phyloP scores from a whole-genome alignment of 92 coral and sea anemone species.

The Zoanthus solanderi region DNA sequence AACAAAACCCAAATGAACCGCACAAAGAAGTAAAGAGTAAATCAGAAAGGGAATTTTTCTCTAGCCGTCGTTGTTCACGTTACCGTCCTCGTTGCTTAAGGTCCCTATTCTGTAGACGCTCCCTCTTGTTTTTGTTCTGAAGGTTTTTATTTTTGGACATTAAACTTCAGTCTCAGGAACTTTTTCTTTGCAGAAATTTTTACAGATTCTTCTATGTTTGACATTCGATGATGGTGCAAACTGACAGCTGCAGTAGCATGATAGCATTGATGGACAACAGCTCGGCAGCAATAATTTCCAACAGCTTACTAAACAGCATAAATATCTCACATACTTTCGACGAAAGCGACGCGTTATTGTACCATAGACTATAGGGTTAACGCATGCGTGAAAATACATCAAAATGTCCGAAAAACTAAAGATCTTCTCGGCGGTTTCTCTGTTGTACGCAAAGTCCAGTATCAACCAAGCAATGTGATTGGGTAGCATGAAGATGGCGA shows the following conservation, averaged over 20 bases:
- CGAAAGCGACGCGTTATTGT: constrained; percentile 70
- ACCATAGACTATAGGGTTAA: constrained; percentile 74
- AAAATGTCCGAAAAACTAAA: constrained; percentile 59
- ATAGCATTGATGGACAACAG: neutral
- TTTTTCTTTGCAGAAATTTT: neutral
- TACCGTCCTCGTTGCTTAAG: too few species aligned
- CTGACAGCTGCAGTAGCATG: neutral
- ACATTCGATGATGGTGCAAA: neutral
- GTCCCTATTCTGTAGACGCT: too few species aligned
- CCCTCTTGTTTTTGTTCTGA: too few species aligned
- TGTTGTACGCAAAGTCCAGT: constrained; percentile 38
- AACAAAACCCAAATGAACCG: too few species aligned
- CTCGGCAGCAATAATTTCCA: neutral
- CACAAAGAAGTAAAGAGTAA: too few species aligned
- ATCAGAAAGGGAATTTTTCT: too few species aligned
- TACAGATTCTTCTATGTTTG: neutral
- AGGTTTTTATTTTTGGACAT: neutral
- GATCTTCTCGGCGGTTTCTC: constrained; percentile 36
- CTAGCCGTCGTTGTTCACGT: too few species aligned
- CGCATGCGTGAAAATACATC: constrained; percentile 61
- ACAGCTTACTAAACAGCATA: constrained; percentile 35
- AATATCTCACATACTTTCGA: constrained; percentile 23
- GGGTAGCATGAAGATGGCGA: constrained; percentile 74
- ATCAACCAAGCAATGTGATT: constrained; percentile 71
- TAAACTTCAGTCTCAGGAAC: neutral